These are phyloP conservation scores for Rotaria socialis DNA, from an alignment of 2,888 invertebrate genomes.

Conservation along the genomic window DNA sequence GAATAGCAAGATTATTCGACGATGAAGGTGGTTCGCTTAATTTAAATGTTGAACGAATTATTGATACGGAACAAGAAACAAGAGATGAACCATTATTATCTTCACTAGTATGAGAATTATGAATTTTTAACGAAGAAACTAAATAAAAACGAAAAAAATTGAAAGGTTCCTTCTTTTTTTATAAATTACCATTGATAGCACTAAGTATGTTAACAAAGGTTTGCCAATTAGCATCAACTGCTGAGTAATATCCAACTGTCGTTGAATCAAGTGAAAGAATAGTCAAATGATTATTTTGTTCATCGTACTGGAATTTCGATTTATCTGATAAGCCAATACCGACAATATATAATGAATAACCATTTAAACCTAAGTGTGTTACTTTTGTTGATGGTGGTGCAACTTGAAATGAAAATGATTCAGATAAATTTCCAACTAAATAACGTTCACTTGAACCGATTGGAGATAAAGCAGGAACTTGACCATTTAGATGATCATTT, in stretches of 20 bases:
- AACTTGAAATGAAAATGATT: conserved; percentile 16
- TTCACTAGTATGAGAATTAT: conserved; percentile 22
- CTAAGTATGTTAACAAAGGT: background rate
- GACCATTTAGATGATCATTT: background rate
- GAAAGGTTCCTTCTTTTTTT: too few species aligned
- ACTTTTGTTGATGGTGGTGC: background rate
- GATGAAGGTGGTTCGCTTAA: background rate
- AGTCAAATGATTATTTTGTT: conserved; percentile 5
- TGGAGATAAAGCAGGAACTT: background rate
- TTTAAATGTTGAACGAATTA: conserved; percentile 15
- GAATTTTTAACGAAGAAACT: background rate
- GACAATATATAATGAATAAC: background rate
- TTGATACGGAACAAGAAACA: background rate
- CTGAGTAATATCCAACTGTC: conserved; percentile 8
- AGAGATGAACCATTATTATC: conserved; percentile 26
- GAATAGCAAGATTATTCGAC: background rate
- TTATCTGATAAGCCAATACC: background rate
- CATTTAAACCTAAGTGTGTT: conserved; percentile 25
- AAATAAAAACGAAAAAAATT: background rate
- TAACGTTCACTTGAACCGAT: background rate
- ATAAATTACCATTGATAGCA: background rate
- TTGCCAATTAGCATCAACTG: background rate
- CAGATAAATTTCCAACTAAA: conserved; percentile 26
- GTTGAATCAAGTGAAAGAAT: background rate
- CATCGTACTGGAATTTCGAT: background rate